phyloP scores from a whole-genome alignment of 2,113 vertebrate species.

The Lampris incognitus region DNA sequence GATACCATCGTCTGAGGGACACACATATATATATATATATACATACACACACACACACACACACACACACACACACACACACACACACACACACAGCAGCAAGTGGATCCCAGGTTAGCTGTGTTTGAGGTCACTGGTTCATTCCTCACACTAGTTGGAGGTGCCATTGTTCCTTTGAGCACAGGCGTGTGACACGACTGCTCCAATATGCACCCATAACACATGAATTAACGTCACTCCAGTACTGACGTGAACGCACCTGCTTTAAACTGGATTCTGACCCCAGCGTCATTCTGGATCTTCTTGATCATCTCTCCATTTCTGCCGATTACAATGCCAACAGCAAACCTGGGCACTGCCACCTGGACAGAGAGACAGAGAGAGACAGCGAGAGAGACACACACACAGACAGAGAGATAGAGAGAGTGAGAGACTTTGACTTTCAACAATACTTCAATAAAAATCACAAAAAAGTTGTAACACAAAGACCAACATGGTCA shows the following conservation, averaged over 20 bases:
- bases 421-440: too few relatives aligned
- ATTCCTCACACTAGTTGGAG: too few relatives aligned
- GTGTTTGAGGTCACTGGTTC: too few relatives aligned
- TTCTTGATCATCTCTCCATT: slow-evolving; percentile 98
- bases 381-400: too few relatives aligned
- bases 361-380: slow-evolving; percentile 77
- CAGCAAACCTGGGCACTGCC: slow-evolving; percentile 92
- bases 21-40: background rate
- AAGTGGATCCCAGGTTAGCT: too few relatives aligned
- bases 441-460: too few relatives aligned
- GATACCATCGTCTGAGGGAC: slow-evolving; percentile 88
- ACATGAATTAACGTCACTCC: background rate
- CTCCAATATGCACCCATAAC: too few relatives aligned
- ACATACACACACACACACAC: slow-evolving; percentile 5
- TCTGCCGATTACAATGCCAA: slow-evolving; percentile 95
- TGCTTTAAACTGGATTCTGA: slow-evolving; percentile 96
- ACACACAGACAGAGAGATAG: too few relatives aligned
- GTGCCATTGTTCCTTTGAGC: too few relatives aligned
- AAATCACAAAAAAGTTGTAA: too few relatives aligned
- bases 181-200: too few relatives aligned
- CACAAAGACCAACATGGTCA: too few relatives aligned
- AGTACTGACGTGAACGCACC: slow-evolving; percentile 77
- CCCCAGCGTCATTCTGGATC: slow-evolving; percentile 95
- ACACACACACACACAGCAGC: background rate
- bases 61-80: background rate